Evolutionary conservation across 2,888 invertebrate genomes (phyloP), one percentile per base, ranked within the genome.

Genomic region (Oxycera nigricornis): DNA sequence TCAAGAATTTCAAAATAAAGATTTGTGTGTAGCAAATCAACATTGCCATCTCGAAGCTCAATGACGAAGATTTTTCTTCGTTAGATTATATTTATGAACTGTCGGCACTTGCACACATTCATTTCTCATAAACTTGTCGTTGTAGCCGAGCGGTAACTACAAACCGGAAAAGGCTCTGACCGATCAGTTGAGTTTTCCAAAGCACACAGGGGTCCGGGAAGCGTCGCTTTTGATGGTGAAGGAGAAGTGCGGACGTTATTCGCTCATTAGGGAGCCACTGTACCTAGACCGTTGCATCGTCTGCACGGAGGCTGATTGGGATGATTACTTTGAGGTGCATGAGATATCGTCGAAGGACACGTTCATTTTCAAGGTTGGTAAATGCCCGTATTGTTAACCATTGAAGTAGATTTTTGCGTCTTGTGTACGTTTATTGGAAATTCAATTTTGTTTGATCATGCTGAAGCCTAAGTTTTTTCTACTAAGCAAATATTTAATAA

Each of bases 291-390:
- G 94, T 81, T 96, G 97, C 86, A 94, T 97, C 78, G 93, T 97
- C 74, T 87, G 87, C 81, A 92, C 94, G 72, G 96, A 96, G 84
- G 92, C 94, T 75, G 96, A 96, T 80, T 92, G 93, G 83, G 94
- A 95, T 83, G 96, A 96, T 84, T 95, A 95, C 85, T 97, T 97
- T 84, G 97, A 97, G 88, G 91, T 97, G 78, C 95, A 96, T 86
- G 96, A 97, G 87, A 90, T 95, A 78, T 91, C 94, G 78, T 93
- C 94, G 76, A 96, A 95, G 87, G 97, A 97, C 85, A 94, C 96
- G 74, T 95, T 93, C 86, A 93, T 96, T 85, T 94, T 97, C 86
- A 97, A 97, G 92, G 97, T 96, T n/a, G n/a, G n/a, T n/a, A n/a
- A n/a, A n/a, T n/a, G n/a, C n/a, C n/a, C n/a, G n/a, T n/a, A n/a